These are phyloP conservation scores for Chloroclystis v-ata DNA, from an alignment of 2,888 invertebrate species.

Conservation along the genomic window DNA sequence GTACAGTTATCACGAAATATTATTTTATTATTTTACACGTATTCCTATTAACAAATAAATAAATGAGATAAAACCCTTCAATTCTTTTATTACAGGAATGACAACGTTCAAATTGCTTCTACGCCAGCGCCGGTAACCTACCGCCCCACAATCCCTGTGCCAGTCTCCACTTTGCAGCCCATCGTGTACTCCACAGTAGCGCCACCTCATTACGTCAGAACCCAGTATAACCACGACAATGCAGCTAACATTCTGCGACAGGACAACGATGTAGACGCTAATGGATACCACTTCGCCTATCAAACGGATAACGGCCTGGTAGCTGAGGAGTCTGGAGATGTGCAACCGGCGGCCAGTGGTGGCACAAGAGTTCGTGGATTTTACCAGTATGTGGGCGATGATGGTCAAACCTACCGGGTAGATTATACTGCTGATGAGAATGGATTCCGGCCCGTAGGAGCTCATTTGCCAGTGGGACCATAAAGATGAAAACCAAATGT, in stretches of 20 bases:
- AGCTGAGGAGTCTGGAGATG: constrained; percentile 80
- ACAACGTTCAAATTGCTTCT: constrained; percentile 37
- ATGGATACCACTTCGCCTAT: constrained; percentile 79
- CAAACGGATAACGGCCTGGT: constrained; percentile 82
- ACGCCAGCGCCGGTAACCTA: constrained; percentile 41
- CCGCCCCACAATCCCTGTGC: constrained; percentile 30
- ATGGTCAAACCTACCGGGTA: constrained; percentile 77
- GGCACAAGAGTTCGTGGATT: constrained; percentile 81
- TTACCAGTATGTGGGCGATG: constrained; percentile 82
- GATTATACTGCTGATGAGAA: constrained; percentile 81
- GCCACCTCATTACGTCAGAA: constrained; percentile 26
- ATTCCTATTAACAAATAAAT: too few species aligned
- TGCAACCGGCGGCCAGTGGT: constrained; percentile 72
- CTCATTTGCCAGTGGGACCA: constrained; percentile 60
- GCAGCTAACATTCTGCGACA: constrained; percentile 77
- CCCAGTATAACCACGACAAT: constrained; percentile 56
- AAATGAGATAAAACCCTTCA: too few species aligned
- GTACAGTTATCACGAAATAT: too few species aligned
- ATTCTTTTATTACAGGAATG: too few species aligned
- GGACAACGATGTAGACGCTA: constrained; percentile 66
- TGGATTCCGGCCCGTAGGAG: constrained; percentile 76
- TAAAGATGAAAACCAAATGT: constrained; percentile 9
- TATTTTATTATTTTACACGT: too few species aligned
- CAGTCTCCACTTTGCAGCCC: constrained; percentile 31
- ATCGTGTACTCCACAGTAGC: constrained; percentile 28